These are phyloP conservation scores for Agraylea sexmaculata DNA, from an alignment of 1,140 invertebrate species.

Conservation along the genomic window DNA sequence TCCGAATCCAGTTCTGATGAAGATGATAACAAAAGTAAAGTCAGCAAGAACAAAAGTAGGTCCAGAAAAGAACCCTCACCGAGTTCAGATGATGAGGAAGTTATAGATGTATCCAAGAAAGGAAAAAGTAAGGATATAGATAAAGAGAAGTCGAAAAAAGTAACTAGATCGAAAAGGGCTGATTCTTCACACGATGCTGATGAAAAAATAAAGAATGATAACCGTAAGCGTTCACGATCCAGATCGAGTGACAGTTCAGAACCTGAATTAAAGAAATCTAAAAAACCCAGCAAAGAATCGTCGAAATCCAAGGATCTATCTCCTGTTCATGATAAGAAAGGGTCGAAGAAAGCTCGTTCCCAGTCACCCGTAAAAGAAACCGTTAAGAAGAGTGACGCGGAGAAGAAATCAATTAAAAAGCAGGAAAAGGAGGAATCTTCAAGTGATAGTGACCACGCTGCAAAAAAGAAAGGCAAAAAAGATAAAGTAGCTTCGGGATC, in stretches of 20 bases:
- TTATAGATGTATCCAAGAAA: conserved; percentile 28
- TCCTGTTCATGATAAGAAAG: conserved; percentile 13
- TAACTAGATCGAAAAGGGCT: conserved; percentile 34
- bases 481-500: conserved; percentile 36
- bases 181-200: too few relatives aligned
- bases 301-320: conserved; percentile 16
- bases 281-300: conserved; percentile 25
- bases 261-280: conserved; percentile 29
- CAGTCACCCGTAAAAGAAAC: conserved; percentile 26
- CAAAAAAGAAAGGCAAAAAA: conserved; percentile 36
- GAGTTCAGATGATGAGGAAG: conserved; percentile 17
- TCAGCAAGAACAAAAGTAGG: conserved; percentile 36
- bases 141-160: conserved; percentile 20
- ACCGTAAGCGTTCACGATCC: conserved; percentile 28
- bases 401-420: conserved; percentile 39
- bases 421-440: conserved; percentile 50
- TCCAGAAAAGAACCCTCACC: conserved; percentile 21
- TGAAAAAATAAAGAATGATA: conserved; percentile 27
- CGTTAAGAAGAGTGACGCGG: conserved; percentile 30
- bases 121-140: conserved; percentile 33
- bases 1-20: conserved; percentile 50
- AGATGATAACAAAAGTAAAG: conserved; percentile 41
- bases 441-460: conserved; percentile 45
- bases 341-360: conserved; percentile 14
- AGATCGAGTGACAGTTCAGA: conserved; percentile 26